These are phyloP conservation scores for Sebastes trivittatus DNA, from an alignment of 2,797 vertebrate genomes.

Conservation along the genomic window DNA sequence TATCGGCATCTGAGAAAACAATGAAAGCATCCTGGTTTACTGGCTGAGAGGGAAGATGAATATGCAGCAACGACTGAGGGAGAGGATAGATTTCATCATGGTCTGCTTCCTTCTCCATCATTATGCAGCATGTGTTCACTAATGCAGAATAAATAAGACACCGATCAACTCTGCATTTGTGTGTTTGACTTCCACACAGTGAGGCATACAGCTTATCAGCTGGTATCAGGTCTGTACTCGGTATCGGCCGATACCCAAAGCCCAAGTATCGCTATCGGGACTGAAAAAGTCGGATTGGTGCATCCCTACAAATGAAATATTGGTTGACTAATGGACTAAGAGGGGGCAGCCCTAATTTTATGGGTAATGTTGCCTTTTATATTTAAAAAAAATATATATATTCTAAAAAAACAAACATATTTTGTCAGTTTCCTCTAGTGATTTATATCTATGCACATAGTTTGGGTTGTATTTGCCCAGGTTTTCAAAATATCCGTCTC, in stretches of 20 bases:
- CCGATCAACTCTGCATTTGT: conserved; percentile 33
- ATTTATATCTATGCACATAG: not conserved
- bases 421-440: not conserved
- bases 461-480: not conserved
- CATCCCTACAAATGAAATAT: fast-evolving
- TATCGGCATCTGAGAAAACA: not conserved
- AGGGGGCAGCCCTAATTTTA: not conserved
- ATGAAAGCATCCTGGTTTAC: not conserved
- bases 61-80: conserved; percentile 16
- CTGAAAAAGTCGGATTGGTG: too few species aligned
- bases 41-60: conserved; percentile 14
- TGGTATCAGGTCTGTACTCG: fast-evolving
- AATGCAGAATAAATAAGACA: conserved; percentile 40
- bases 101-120: conserved; percentile 18
- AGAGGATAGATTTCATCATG: conserved; percentile 20
- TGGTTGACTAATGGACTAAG: too few species aligned
- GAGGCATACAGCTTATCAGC: too few species aligned
- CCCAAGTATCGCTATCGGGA: too few species aligned
- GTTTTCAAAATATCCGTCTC: not conserved
- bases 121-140: conserved; percentile 13
- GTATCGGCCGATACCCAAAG: too few species aligned
- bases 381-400: not conserved
- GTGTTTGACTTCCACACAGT: not conserved
- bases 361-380: not conserved
- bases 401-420: too few species aligned